These are phyloP conservation scores for Paramuricea clavata DNA, from an alignment of 92 coral and sea anemone genomes.

Conservation along the genomic window DNA sequence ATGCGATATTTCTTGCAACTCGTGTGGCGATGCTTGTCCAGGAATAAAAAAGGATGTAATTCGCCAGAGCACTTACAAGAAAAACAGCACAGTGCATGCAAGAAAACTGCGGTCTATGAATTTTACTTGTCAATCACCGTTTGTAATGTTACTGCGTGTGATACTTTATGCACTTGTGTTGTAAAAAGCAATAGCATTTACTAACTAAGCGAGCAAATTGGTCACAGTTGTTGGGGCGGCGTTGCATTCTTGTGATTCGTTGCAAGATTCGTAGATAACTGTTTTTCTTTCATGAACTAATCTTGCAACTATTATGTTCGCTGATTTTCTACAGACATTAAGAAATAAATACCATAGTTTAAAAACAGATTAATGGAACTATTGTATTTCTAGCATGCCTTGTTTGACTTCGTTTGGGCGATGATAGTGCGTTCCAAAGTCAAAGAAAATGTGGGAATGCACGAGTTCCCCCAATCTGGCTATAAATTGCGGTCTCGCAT, in stretches of 20 bases:
- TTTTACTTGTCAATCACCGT: not conserved
- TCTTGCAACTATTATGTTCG: constrained; percentile 1
- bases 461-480: no score
- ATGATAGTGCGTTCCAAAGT: no score
- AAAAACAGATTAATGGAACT: not conserved
- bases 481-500: not conserved
- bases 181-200: not conserved
- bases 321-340: constrained; percentile 7
- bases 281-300: not conserved
- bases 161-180: not conserved
- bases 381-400: no score
- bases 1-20: no score
- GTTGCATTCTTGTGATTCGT: not conserved
- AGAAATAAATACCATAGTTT: not conserved
- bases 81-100: not conserved
- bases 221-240: not conserved
- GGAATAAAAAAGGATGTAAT: no score
- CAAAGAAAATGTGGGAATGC: no score
- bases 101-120: not conserved
- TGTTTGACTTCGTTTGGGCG: no score
- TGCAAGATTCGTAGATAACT: not conserved
- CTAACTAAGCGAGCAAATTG: no score
- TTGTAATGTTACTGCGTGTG: no score
- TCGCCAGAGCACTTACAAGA: no score
- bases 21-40: no score